phyloP scores from a whole-genome alignment of 2,888 invertebrate species.

The Cactoblastis cactorum region DNA sequence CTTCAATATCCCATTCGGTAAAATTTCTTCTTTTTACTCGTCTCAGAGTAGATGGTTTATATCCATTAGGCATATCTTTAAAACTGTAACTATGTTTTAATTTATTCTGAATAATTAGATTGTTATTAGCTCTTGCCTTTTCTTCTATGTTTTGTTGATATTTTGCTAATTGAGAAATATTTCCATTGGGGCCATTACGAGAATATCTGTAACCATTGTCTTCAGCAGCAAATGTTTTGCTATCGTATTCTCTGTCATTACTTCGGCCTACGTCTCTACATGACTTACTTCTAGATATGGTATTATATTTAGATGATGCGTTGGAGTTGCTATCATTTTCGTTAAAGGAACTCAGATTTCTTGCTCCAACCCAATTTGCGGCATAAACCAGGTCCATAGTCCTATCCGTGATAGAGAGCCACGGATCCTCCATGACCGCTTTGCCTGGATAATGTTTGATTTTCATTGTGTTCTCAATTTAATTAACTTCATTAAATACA shows the following conservation, averaged over 20 bases:
- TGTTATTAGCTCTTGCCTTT: slow-evolving; percentile 72
- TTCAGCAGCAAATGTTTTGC: slow-evolving; percentile 50
- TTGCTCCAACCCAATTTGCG: slow-evolving; percentile 90
- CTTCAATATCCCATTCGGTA: slow-evolving; percentile 79
- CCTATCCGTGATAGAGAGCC: slow-evolving; percentile 82
- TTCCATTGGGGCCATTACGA: slow-evolving; percentile 57
- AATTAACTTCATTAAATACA: slow-evolving; percentile 21
- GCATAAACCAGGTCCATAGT: slow-evolving; percentile 89
- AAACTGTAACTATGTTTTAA: slow-evolving; percentile 78
- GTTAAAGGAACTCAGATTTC: slow-evolving; percentile 69
- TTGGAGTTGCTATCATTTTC: slow-evolving; percentile 53
- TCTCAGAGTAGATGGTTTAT: slow-evolving; percentile 78
- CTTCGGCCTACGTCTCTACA: slow-evolving; percentile 66
- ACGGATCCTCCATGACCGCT: slow-evolving; percentile 88
- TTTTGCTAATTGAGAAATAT: slow-evolving; percentile 79
- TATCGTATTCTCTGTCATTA: slow-evolving; percentile 49
- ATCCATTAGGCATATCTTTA: slow-evolving; percentile 81
- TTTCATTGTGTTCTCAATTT: slow-evolving; percentile 81
- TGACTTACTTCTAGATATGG: slow-evolving; percentile 74
- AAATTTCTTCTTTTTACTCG: slow-evolving; percentile 78
- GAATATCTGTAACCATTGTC: slow-evolving; percentile 53
- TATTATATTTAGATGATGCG: slow-evolving; percentile 59
- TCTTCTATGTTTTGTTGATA: slow-evolving; percentile 81
- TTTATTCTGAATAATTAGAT: slow-evolving; percentile 74
- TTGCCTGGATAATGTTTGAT: slow-evolving; percentile 91